phyloP scores from a whole-genome alignment of 2,113 vertebrate species.

The Ramphastos sulfuratus region DNA sequence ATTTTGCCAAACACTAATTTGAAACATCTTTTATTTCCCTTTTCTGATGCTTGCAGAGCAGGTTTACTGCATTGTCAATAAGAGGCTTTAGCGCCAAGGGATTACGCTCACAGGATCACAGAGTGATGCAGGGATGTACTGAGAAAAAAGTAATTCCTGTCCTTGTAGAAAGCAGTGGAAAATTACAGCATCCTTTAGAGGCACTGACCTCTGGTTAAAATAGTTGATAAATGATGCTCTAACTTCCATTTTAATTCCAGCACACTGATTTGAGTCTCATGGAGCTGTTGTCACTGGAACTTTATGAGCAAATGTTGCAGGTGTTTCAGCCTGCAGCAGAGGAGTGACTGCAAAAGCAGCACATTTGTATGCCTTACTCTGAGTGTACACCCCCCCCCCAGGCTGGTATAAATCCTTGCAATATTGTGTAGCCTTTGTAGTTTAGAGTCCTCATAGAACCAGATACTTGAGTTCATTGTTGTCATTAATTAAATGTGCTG shows the following conservation, averaged over 20 bases:
- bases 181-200: constrained; percentile 58
- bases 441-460: background rate
- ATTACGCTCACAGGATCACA: constrained; percentile 49
- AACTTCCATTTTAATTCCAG: background rate
- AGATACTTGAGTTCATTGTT: background rate
- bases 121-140: constrained; percentile 26
- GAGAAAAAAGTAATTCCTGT: constrained; percentile 43
- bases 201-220: constrained; percentile 36
- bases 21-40: constrained; percentile 45
- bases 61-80: constrained; percentile 61
- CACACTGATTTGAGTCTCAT: background rate
- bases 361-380: background rate
- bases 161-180: constrained; percentile 56
- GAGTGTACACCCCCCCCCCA: background rate
- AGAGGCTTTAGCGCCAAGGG: constrained; percentile 58
- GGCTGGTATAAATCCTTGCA: background rate
- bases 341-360: background rate
- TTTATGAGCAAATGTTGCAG: background rate
- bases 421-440: background rate
- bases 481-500: background rate
- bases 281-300: background rate
- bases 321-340: background rate
- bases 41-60: background rate
- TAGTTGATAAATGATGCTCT: constrained; percentile 1
- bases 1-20: constrained; percentile 43